A percentile compares a stretch with the other conserved stretches of the same genome.
phyloP scores from a whole-genome alignment of 2,797 vertebrate genomes.

The Acomys russatus region DNA sequence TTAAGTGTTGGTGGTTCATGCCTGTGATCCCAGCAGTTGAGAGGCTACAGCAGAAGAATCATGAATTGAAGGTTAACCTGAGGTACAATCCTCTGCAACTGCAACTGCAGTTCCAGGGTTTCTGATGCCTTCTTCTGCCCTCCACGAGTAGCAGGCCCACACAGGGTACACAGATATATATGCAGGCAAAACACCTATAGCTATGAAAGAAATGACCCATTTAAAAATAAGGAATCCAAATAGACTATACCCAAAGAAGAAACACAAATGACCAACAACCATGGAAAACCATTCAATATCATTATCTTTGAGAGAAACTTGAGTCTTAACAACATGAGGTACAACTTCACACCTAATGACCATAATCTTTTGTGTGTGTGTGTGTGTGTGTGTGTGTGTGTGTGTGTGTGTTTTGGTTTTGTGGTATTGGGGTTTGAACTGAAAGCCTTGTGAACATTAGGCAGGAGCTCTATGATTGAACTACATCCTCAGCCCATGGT shows the following conservation, averaged over 20 bases:
- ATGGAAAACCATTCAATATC: not conserved
- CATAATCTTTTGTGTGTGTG: not conserved
- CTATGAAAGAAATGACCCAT: not conserved
- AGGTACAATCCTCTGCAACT: not conserved
- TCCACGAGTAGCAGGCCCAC: not conserved
- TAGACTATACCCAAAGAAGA: slow-evolving; percentile 13
- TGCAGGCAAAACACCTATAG: not conserved
- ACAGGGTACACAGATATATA: not conserved
- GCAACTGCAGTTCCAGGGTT: not conserved
- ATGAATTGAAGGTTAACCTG: not conserved
- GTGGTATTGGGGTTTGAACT: not conserved
- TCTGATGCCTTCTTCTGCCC: not conserved
- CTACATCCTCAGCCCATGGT: not conserved
- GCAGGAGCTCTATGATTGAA: not conserved
- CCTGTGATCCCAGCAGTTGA: not conserved
- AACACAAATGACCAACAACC: not conserved
- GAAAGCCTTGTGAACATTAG: not conserved
- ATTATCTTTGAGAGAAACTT: not conserved
- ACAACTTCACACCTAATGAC: not conserved
- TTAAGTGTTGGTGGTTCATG: not conserved
- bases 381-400: too few relatives aligned
- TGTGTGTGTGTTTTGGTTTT: too few relatives aligned
- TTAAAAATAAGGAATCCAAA: slow-evolving; percentile 24
- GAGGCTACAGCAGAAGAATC: not conserved
- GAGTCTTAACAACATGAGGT: slow-evolving; percentile 7